Percentiles rank a stretch among this genome's conserved stretches.
Evolutionary conservation across 2,888 invertebrate species (phyloP).

Genomic region (Metallyticus violacea): DNA sequence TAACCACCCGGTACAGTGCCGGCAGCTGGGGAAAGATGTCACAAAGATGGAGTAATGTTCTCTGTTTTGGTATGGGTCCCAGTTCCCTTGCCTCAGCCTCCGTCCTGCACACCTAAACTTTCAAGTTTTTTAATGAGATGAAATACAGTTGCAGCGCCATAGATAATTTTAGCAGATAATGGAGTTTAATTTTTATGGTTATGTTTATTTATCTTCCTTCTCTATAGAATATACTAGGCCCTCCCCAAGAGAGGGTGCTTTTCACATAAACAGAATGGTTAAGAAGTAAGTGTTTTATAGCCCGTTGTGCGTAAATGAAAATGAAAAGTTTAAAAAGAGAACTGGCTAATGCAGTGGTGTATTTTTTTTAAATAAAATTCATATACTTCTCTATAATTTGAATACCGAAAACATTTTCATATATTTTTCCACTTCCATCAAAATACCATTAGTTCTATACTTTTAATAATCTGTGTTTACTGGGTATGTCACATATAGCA

Average conservation of each 20-base stretch:
- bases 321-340: not conserved
- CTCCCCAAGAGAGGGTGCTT: not conserved
- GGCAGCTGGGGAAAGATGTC: slow-evolving; percentile 2
- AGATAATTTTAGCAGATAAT: slow-evolving; percentile 28
- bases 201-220: slow-evolving; percentile 1
- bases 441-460: too few relatives aligned
- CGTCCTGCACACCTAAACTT: not conserved
- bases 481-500: too few relatives aligned
- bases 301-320: not conserved
- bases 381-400: not conserved
- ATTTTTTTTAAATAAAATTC: not conserved
- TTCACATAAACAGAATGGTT: not conserved
- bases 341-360: not conserved
- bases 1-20: slow-evolving; percentile 8
- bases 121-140: slow-evolving; percentile 16
- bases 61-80: not conserved
- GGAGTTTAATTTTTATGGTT: slow-evolving; percentile 28
- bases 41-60: not conserved
- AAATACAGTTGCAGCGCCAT: slow-evolving; percentile 10
- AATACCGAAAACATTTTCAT: too few relatives aligned
- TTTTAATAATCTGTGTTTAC: too few relatives aligned
- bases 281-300: not conserved
- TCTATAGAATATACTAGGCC: not conserved
- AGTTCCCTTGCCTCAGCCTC: too few relatives aligned
- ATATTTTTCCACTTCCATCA: too few relatives aligned